Evolutionary conservation across 1,140 invertebrate genomes (phyloP).

Genomic region (Rhagoletis pomonella): DNA sequence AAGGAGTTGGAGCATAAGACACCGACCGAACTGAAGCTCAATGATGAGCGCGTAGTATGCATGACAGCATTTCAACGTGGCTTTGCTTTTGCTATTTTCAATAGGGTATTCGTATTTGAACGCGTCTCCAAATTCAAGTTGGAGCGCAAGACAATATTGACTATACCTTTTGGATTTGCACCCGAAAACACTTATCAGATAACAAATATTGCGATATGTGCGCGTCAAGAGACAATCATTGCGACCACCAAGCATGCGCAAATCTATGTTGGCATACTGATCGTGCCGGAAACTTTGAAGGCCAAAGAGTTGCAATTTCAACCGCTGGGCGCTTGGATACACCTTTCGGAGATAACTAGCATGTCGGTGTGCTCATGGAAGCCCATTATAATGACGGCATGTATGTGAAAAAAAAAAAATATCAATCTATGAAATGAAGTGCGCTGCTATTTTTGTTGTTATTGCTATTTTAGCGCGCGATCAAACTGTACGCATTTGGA

Average conservation of each 20-base stretch:
- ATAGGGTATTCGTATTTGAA: conserved; percentile 79
- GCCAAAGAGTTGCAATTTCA: conserved; percentile 74
- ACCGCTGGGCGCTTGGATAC: conserved; percentile 83
- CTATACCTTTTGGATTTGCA: conserved; percentile 75
- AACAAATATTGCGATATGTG: conserved; percentile 75
- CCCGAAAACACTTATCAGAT: conserved; percentile 74
- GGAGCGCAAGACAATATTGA: conserved; percentile 76
- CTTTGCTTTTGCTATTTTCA: conserved; percentile 77
- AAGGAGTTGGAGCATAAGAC: conserved; percentile 63
- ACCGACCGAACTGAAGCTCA: conserved; percentile 58
- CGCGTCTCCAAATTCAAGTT: conserved; percentile 77
- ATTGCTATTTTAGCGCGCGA: conserved; percentile 76
- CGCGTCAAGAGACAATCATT: conserved; percentile 76
- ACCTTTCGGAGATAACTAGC: conserved; percentile 85
- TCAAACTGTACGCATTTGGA: conserved; percentile 90
- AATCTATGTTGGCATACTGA: conserved; percentile 77
- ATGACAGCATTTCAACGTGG: conserved; percentile 77
- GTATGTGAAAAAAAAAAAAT: conserved; percentile 72
- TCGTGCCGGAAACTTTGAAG: conserved; percentile 74
- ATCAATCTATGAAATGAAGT: not conserved
- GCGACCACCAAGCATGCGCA: conserved; percentile 78
- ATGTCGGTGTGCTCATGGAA: conserved; percentile 91
- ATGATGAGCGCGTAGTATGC: conserved; percentile 74
- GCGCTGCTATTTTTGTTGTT: not conserved
- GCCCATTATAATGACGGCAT: conserved; percentile 90